These are phyloP conservation scores for Bursaphelenchus mucronatus DNA, from an alignment of 1,140 invertebrate genomes.

Conservation along the genomic window DNA sequence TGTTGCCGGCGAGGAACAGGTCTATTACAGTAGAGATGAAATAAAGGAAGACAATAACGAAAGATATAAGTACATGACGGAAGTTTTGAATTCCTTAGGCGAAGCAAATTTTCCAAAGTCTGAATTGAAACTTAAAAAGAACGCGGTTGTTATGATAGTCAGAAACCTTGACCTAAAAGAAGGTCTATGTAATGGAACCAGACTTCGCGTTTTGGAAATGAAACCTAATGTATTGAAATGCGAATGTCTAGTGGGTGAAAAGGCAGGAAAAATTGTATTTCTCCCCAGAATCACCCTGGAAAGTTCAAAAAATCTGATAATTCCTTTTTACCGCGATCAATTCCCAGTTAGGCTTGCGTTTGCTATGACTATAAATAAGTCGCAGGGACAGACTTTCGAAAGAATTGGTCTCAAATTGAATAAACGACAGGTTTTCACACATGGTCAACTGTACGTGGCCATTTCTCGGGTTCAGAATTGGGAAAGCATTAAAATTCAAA, in stretches of 20 bases:
- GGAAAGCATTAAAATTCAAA: no score
- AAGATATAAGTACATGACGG: no score
- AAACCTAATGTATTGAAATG: no score
- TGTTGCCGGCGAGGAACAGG: no score
- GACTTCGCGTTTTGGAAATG: neutral
- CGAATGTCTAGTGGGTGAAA: neutral
- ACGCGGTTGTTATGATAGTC: conserved; percentile 29
- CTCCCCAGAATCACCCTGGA: conserved; percentile 33
- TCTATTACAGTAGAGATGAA: no score
- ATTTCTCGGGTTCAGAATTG: no score
- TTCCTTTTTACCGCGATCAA: conserved; percentile 58
- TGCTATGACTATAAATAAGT: conserved; percentile 66
- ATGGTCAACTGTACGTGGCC: conserved; percentile 63
- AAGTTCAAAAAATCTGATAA: conserved; percentile 18
- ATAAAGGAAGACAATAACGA: no score
- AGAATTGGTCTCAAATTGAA: conserved; percentile 58
- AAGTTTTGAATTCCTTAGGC: no score
- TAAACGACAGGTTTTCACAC: conserved; percentile 52
- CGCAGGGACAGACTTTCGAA: conserved; percentile 63
- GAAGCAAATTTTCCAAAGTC: no score
- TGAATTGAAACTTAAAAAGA: neutral
- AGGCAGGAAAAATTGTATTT: conserved; percentile 17
- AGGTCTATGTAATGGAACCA: conserved; percentile 32
- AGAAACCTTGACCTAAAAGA: conserved; percentile 22
- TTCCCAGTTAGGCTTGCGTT: conserved; percentile 64